Conservation (phyloP, 2,888 invertebrate genomes). For the Digitonthophagus gazella region DNA sequence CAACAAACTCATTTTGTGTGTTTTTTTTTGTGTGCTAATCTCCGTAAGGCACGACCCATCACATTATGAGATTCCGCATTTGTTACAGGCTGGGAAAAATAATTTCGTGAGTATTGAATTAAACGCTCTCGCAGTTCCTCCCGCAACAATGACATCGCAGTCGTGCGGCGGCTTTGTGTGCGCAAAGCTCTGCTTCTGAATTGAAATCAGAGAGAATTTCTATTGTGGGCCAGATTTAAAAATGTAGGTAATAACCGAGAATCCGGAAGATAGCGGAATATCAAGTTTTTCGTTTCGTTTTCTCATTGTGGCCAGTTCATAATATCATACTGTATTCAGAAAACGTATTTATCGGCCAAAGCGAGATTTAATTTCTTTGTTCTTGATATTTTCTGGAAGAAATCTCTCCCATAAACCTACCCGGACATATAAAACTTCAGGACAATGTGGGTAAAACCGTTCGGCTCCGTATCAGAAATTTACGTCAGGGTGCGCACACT, state of each 20-base stretch:
- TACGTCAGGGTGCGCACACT: constrained; percentile 13
- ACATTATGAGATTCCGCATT: not conserved
- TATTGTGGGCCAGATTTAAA: not conserved
- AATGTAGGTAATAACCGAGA: not conserved
- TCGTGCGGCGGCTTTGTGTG: not conserved
- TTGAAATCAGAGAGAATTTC: not conserved
- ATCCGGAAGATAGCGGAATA: not conserved
- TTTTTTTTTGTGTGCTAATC: no score
- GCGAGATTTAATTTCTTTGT: not conserved
- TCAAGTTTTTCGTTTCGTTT: not conserved
- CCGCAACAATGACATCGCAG: not conserved
- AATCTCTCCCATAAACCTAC: not conserved
- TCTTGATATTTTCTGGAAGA: not conserved
- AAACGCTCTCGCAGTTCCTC: not conserved
- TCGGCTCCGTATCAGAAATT: constrained; percentile 6
- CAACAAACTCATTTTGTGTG: no score
- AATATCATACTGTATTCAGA: not conserved
- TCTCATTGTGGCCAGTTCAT: not conserved
- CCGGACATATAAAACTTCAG: no score
- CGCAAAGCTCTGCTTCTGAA: not conserved
- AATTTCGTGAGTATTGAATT: not conserved
- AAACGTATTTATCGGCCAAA: no score
- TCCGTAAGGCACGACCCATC: no score
- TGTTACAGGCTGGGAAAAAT: not conserved
- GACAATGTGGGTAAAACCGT: not conserved